These are phyloP conservation scores for Eulithis prunata DNA, from an alignment of 2,888 invertebrate genomes.

Conservation along the genomic window DNA sequence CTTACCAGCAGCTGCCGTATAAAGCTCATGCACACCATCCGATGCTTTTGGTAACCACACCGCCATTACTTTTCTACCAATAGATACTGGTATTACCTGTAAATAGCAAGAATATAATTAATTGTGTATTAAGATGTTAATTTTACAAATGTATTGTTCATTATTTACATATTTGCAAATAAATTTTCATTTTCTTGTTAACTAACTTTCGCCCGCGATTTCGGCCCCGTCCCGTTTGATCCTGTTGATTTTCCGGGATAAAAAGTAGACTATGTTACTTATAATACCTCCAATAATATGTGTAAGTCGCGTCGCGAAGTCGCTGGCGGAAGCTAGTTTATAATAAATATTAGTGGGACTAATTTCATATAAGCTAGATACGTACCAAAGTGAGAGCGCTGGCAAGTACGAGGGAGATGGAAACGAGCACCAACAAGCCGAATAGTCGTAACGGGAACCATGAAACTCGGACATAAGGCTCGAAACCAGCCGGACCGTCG, in stretches of 20 bases:
- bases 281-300: too few relatives aligned
- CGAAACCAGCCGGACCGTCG: slow-evolving; percentile 93
- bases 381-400: slow-evolving; percentile 90
- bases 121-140: too few relatives aligned
- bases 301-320: too few relatives aligned
- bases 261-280: too few relatives aligned
- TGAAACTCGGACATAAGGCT: slow-evolving; percentile 94
- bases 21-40: slow-evolving; percentile 95
- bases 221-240: too few relatives aligned
- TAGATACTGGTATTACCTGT: slow-evolving; percentile 93
- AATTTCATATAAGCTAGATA: slow-evolving; percentile 19
- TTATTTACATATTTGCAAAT: too few relatives aligned
- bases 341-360: too few relatives aligned
- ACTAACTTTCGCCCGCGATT: too few relatives aligned
- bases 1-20: slow-evolving; percentile 94
- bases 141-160: too few relatives aligned
- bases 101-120: slow-evolving; percentile 2
- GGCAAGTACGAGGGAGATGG: slow-evolving; percentile 92
- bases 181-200: too few relatives aligned
- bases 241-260: too few relatives aligned
- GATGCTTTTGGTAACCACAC: slow-evolving; percentile 88
- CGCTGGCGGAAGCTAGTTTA: too few relatives aligned
- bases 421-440: slow-evolving; percentile 89
- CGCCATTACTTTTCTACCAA: slow-evolving; percentile 95
- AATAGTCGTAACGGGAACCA: slow-evolving; percentile 90